These are phyloP conservation scores for Lytechinus variegatus DNA, from an alignment of 35 echinoderm and acorn worm species.

Conservation along the genomic window DNA sequence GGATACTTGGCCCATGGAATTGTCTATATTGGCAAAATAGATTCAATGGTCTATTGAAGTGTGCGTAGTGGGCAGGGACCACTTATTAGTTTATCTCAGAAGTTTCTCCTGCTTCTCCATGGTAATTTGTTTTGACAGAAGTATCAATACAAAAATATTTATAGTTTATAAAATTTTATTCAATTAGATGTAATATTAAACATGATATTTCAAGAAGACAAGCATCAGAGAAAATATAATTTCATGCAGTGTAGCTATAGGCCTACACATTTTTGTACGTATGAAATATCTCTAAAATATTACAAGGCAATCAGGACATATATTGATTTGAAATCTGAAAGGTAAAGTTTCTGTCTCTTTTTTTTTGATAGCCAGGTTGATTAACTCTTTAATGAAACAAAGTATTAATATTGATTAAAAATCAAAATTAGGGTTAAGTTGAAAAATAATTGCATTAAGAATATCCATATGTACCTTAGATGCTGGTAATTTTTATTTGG, in stretches of 20 bases:
- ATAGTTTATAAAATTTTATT: neutral
- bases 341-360: neutral
- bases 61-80: neutral
- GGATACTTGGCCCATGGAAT: neutral
- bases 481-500: no score
- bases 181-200: neutral
- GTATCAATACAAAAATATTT: neutral
- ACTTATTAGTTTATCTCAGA: neutral
- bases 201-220: neutral
- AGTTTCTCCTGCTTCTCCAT: neutral
- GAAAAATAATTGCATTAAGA: no score
- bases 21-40: neutral
- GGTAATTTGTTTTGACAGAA: neutral
- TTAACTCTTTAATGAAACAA: neutral
- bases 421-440: no score
- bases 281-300: neutral
- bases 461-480: no score
- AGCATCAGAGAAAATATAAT: neutral
- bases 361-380: neutral
- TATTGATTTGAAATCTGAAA: neutral
- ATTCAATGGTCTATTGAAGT: neutral
- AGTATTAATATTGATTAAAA: no score
- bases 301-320: no score
- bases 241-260: neutral
- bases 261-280: neutral